A percentile compares a stretch with the other conserved stretches of the same genome.
Evolutionary conservation across 2,797 vertebrate genomes (phyloP).

Genomic region (Sebastiscus tertius): DNA sequence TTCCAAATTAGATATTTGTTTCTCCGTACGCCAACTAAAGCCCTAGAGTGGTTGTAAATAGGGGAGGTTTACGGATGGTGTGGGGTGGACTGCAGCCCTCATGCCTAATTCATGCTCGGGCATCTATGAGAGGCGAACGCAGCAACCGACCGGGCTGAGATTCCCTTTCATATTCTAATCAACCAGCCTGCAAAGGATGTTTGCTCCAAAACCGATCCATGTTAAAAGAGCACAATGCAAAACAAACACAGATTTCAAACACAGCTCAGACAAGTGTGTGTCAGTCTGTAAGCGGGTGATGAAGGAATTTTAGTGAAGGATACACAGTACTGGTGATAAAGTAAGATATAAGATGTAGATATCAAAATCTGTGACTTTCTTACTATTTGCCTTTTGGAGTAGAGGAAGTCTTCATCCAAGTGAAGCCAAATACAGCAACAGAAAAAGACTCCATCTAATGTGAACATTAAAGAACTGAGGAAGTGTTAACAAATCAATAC

Average conservation of each 20-base stretch:
- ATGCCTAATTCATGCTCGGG: constrained; percentile 92
- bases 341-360: neutral
- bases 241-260: constrained; percentile 19
- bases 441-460: neutral
- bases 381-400: neutral
- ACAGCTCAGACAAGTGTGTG: constrained; percentile 2
- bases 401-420: neutral
- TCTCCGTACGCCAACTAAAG: constrained; percentile 87
- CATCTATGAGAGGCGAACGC: constrained; percentile 80
- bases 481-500: neutral
- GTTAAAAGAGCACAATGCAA: constrained; percentile 84
- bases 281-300: neutral
- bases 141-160: constrained; percentile 72
- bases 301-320: neutral
- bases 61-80: constrained; percentile 83
- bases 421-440: neutral
- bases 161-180: constrained; percentile 93
- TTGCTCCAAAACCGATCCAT: constrained; percentile 85
- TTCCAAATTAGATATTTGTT: constrained; percentile 89
- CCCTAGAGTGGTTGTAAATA: constrained; percentile 86
- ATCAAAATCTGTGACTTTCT: neutral
- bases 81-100: constrained; percentile 74
- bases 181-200: constrained; percentile 85
- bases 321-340: neutral
- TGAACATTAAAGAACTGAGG: neutral